Evolutionary conservation across 2,113 vertebrate species (phyloP).

Genomic region (Xenopus borealis): DNA sequence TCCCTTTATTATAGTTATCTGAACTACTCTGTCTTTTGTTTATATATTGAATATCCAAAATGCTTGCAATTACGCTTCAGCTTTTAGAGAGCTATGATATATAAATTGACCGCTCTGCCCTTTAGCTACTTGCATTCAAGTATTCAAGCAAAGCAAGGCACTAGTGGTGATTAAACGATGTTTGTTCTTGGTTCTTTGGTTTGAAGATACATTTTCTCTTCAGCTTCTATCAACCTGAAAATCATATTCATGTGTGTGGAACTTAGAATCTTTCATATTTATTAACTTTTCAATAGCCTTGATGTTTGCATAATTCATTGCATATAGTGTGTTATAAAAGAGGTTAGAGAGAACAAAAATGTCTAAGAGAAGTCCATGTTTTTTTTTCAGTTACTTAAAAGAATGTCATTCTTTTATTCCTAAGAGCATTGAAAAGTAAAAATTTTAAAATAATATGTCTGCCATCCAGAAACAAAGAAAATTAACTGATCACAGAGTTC

Average conservation of each 20-base stretch:
- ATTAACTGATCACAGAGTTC: conserved; percentile 16
- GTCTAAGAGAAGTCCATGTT: not conserved
- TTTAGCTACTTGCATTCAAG: not conserved
- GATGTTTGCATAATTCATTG: not conserved
- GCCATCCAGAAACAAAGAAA: conserved; percentile 4
- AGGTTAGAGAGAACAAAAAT: not conserved
- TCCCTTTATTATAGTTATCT: no score
- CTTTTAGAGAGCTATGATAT: no score
- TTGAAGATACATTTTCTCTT: not conserved
- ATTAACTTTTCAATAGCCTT: not conserved
- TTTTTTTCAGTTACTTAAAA: not conserved
- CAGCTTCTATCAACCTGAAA: not conserved
- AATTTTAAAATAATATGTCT: not conserved
- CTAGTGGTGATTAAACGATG: not conserved
- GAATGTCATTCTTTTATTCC: not conserved
- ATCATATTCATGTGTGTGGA: not conserved
- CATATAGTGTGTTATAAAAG: not conserved
- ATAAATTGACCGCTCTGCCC: no score
- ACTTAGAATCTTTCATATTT: not conserved
- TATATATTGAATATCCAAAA: no score
- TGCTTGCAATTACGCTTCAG: no score
- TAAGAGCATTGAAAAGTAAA: conserved; percentile 6
- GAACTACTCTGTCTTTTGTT: no score
- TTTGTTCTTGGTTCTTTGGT: not conserved
- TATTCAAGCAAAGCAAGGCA: not conserved